A percentile compares a stretch with the other conserved stretches of the same genome.
Evolutionary conservation across 2,888 invertebrate species (phyloP).

Genomic region (Calameuta pallipes): DNA sequence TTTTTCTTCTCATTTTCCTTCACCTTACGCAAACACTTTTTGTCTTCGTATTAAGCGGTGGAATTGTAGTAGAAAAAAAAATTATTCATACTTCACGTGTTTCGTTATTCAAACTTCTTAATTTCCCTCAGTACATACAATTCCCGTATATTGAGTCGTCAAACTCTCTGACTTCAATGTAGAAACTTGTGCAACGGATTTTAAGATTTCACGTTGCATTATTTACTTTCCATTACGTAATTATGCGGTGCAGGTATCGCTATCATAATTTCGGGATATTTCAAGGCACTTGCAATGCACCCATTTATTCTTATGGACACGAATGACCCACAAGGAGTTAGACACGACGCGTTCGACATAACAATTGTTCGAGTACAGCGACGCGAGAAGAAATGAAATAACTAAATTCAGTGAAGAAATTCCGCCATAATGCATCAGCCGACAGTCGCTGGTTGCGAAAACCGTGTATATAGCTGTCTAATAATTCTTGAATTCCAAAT

Average conservation of each 20-base stretch:
- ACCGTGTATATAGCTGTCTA: neutral
- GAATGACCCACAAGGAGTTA: neutral
- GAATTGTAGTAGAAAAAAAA: neutral
- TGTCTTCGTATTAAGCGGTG: too few relatives aligned
- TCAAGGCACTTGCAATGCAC: neutral
- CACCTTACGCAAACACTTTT: neutral
- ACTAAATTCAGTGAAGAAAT: neutral
- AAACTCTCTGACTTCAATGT: neutral
- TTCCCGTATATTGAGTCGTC: neutral
- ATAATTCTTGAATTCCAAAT: neutral
- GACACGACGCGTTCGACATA: neutral
- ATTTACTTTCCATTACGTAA: neutral
- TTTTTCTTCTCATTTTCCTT: neutral
- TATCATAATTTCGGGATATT: neutral
- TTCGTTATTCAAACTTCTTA: neutral
- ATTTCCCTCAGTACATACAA: neutral
- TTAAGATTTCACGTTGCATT: neutral
- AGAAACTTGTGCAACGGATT: neutral
- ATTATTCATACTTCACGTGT: neutral
- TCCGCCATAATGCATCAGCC: neutral
- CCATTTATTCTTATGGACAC: neutral
- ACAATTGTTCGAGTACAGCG: neutral
- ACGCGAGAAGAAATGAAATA: neutral
- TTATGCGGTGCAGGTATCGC: neutral
- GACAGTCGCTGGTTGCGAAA: neutral